phyloP scores from a whole-genome alignment of 2,888 invertebrate species.

The Strigamia transsilvanica region DNA sequence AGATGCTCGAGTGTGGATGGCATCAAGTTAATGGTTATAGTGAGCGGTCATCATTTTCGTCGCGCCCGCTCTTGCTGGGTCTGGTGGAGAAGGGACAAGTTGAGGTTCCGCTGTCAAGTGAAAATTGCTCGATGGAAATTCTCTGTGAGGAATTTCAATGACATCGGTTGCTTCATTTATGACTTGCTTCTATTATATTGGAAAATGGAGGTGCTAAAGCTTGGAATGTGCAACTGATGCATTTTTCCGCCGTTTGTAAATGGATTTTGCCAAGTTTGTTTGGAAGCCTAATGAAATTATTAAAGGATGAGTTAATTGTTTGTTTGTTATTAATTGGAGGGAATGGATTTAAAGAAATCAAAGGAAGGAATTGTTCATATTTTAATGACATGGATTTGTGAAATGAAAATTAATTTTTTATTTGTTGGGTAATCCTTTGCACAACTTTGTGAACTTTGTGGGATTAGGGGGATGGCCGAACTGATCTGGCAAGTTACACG shows the following conservation, averaged over 20 bases:
- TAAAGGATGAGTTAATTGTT: background rate
- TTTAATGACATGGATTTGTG: too few relatives aligned
- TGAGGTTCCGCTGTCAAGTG: slow-evolving; percentile 31
- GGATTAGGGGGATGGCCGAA: too few relatives aligned
- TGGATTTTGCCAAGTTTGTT: slow-evolving; percentile 28
- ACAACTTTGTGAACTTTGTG: too few relatives aligned
- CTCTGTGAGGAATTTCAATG: slow-evolving; percentile 21
- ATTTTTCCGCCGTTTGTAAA: background rate
- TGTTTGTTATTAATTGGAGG: background rate
- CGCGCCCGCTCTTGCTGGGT: background rate
- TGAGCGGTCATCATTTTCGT: slow-evolving; percentile 14
- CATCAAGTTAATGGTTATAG: slow-evolving; percentile 25
- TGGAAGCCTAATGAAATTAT: background rate
- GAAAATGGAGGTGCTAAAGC: slow-evolving; percentile 27
- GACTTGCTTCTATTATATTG: slow-evolving; percentile 28
- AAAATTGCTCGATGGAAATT: slow-evolving; percentile 39
- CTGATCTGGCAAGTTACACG: too few relatives aligned
- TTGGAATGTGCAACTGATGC: slow-evolving; percentile 39
- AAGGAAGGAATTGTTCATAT: too few relatives aligned
- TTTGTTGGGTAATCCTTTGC: too few relatives aligned
- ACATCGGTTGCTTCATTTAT: slow-evolving; percentile 10
- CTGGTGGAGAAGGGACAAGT: background rate
- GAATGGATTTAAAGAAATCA: background rate
- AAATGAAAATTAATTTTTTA: too few relatives aligned
- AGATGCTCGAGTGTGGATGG: slow-evolving; percentile 6